These are phyloP conservation scores for Chironex yamaguchii DNA, from an alignment of 30 jellyfish, hydroid and myxozoan genomes.

Conservation along the genomic window DNA sequence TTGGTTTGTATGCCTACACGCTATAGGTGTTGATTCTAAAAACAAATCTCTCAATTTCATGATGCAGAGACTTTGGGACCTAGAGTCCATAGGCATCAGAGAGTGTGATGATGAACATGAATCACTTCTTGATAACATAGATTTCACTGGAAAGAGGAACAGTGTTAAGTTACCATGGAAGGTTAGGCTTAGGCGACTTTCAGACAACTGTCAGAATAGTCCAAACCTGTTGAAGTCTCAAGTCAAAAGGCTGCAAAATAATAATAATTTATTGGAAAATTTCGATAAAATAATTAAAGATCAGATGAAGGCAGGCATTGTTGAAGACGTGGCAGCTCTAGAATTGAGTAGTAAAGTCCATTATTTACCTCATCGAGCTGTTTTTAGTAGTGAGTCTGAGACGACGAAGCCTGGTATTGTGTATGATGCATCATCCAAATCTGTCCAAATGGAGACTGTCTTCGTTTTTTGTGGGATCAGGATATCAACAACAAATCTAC, in stretches of 20 bases:
- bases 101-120: not conserved
- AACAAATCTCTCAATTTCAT: not conserved
- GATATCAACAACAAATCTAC: no score
- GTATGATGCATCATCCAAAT: constrained; percentile 23
- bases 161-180: constrained; percentile 23
- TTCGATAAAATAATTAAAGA: constrained; percentile 28
- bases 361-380: constrained; percentile 61
- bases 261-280: constrained; percentile 20
- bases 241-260: constrained; percentile 6
- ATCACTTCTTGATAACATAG: not conserved
- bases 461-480: constrained; percentile 38
- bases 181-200: constrained; percentile 23
- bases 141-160: constrained; percentile 18
- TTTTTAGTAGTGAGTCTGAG: constrained; percentile 7
- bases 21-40: not conserved
- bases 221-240: constrained; percentile 10
- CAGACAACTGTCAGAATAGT: constrained; percentile 9
- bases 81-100: not conserved
- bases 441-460: constrained; percentile 19
- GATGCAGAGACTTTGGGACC: constrained; percentile 33
- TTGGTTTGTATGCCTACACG: constrained; percentile 27
- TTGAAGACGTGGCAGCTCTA: constrained; percentile 39
- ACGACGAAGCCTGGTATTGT: constrained; percentile 59
- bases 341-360: not conserved
- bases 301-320: constrained; percentile 10